These are phyloP conservation scores for Ciconia maguari DNA, from an alignment of 2,113 vertebrate genomes.

Conservation along the genomic window DNA sequence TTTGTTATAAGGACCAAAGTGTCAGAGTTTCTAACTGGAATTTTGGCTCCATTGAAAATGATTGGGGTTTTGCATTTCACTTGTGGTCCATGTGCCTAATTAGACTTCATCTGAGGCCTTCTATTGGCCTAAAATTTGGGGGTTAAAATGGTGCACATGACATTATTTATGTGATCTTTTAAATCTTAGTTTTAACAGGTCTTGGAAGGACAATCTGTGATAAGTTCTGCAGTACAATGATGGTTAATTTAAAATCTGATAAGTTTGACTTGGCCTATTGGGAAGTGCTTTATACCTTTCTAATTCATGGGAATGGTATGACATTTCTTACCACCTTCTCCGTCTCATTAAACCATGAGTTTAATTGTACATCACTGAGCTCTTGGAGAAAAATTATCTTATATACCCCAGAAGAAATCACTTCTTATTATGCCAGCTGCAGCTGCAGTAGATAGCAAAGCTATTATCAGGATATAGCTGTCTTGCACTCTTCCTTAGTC, in stretches of 20 bases:
- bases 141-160: not conserved
- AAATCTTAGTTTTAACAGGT: not conserved
- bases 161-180: not conserved
- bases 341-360: conserved; percentile 4
- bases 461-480: not conserved
- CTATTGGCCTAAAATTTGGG: not conserved
- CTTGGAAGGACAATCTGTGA: not conserved
- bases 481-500: not conserved
- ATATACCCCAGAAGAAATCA: not conserved
- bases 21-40: not conserved
- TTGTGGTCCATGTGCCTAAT: not conserved
- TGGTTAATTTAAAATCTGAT: not conserved
- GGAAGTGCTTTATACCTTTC: not conserved
- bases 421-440: not conserved
- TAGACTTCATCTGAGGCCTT: not conserved
- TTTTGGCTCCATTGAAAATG: not conserved
- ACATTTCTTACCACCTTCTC: not conserved
- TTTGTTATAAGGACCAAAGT: not conserved
- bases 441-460: not conserved
- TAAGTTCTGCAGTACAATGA: not conserved
- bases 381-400: not conserved
- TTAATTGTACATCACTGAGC: not conserved
- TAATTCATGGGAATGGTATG: not conserved
- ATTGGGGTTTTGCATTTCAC: not conserved
- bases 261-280: not conserved